phyloP scores from a whole-genome alignment of 2,113 vertebrate genomes.

The Oceanites oceanicus region DNA sequence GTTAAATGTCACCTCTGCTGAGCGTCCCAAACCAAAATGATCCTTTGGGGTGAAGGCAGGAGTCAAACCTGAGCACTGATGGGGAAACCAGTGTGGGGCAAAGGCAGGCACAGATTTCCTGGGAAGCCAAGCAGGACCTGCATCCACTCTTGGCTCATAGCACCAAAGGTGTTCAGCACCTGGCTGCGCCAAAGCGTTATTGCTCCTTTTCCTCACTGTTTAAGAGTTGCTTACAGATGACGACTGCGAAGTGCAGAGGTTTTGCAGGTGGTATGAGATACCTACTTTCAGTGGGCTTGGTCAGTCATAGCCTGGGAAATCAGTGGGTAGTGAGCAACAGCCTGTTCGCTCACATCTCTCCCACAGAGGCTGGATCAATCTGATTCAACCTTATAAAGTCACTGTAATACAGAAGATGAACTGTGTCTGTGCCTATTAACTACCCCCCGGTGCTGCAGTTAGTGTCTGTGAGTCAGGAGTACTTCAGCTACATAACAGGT shows the following conservation, averaged over 20 bases:
- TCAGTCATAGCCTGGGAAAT: neutral
- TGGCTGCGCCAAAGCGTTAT: neutral
- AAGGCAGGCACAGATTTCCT: neutral
- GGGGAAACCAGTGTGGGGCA: neutral
- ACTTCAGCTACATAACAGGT: neutral
- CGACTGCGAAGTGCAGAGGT: neutral
- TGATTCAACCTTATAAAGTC: neutral
- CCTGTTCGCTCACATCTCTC: neutral
- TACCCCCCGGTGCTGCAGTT: neutral
- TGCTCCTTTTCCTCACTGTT: neutral
- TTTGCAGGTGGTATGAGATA: neutral
- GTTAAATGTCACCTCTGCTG: neutral
- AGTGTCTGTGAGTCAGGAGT: neutral
- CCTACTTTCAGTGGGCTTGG: neutral
- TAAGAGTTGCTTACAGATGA: neutral
- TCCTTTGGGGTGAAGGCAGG: neutral
- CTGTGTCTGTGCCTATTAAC: neutral
- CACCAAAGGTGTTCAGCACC: neutral
- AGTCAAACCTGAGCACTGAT: neutral
- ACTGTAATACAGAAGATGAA: neutral
- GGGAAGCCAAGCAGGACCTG: fast-evolving
- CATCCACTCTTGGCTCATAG: neutral
- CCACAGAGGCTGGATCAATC: neutral
- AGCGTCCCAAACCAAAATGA: neutral
- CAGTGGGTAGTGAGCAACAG: neutral